Base-by-base conservation (phyloP, 2,113 vertebrate genomes). In the Macaca fascicularis region DNA sequence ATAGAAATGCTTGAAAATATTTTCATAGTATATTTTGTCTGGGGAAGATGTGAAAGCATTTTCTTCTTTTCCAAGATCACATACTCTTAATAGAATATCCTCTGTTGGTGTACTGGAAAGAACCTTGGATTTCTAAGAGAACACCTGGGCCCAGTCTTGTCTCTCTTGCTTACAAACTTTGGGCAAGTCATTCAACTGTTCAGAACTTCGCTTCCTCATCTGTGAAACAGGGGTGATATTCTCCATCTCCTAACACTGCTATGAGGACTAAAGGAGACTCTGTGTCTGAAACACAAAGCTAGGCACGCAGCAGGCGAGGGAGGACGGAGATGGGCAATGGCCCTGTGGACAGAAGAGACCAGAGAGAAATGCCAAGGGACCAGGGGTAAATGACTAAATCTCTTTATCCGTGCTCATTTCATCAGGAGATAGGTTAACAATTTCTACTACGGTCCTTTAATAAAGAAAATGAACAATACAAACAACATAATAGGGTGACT, bases 11-110 rank as follows among this genome's bases (percentile, higher is more conserved):
- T 76, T 22, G 25, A 74, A 92, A 83, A 95, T 55, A 88, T 93
- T 79, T 78, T 94, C 93, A 86, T 67, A 23, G 93, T 89, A 50
- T 20, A 74, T 86, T 97, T 93, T 70, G 93, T 93, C 50, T 70
- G 52, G 74, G 75, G 25, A 90, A 91, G 78, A 88, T 8, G 70
- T 48, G 69, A 88, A 90, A 3, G 38, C 61, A 8, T 55, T 48
- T 32, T 45, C 80, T 80, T 95, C 92, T 57, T 55, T 75, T 30
- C 74, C 50, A 38, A 23, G 5, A 3, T 82, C 3, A 0, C 32
- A 3, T 22, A 6, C 30, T 93, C 50, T 40, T 78, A 45, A 35
- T 4, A 48, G 76, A 30, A 89, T 27, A 52, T 1, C n/a, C 16
- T 22, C n/a, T 64, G 25, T 6, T 55, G 22, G 6, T 1, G 5